A percentile compares a stretch with the other conserved stretches of the same genome.
Conservation (phyloP, 64 coral and sea anemone genomes). For the Catalaphyllia jardinei region DNA sequence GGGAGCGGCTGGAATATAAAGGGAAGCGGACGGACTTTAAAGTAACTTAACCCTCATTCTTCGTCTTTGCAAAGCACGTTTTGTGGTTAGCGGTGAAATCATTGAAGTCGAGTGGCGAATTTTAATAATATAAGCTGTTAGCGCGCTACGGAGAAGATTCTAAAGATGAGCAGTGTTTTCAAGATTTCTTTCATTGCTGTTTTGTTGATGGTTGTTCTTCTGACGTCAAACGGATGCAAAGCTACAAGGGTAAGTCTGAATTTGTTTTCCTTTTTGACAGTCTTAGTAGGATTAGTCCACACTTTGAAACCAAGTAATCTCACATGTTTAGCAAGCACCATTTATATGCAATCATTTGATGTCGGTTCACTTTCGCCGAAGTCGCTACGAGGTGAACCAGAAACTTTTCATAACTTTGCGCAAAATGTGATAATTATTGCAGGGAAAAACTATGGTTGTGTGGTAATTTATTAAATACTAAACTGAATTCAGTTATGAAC, state of each 20-base stretch:
- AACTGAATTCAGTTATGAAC: too few relatives aligned
- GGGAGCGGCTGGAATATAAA: not conserved
- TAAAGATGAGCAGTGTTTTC: not conserved
- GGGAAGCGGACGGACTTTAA: not conserved
- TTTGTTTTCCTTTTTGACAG: not conserved
- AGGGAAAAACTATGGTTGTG: too few relatives aligned
- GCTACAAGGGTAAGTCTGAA: constrained; percentile 7
- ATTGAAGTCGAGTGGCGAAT: not conserved
- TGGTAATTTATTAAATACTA: too few relatives aligned
- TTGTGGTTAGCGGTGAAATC: not conserved
- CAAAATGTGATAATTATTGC: too few relatives aligned
- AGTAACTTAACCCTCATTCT: not conserved
- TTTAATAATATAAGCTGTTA: not conserved
- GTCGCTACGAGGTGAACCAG: too few relatives aligned
- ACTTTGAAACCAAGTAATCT: not conserved
- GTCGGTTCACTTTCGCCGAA: too few relatives aligned
- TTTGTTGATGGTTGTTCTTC: not conserved
- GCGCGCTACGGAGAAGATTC: not conserved
- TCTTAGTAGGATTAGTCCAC: not conserved
- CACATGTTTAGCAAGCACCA: not conserved
- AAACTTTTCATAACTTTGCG: too few relatives aligned
- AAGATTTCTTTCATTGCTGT: not conserved
- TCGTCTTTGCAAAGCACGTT: not conserved
- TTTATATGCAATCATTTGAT: too few relatives aligned
- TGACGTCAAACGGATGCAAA: not conserved